These are phyloP conservation scores for Petromus typicus DNA, from an alignment of 2,113 vertebrate species.

Conservation along the genomic window DNA sequence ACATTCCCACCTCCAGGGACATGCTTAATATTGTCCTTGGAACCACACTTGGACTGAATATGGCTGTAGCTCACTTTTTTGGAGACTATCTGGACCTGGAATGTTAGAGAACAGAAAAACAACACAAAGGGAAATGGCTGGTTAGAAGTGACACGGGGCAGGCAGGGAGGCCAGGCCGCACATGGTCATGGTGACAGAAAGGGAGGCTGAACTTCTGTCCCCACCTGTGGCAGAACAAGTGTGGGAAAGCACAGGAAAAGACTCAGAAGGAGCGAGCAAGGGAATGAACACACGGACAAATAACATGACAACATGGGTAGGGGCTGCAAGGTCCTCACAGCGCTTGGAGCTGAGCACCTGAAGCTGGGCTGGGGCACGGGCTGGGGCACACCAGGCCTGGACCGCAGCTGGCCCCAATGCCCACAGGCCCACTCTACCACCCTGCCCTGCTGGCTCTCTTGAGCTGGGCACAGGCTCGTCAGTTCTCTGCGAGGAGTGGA, in stretches of 20 bases:
- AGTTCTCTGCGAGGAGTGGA: not conserved
- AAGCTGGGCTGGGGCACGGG: no score
- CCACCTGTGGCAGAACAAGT: constrained; percentile 59
- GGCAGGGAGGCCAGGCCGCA: constrained; percentile 61
- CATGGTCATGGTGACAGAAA: not conserved
- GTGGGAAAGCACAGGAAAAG: constrained; percentile 37
- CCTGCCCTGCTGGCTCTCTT: constrained; percentile 81
- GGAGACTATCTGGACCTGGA: constrained; percentile 99
- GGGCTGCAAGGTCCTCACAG: not conserved
- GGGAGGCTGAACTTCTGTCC: not conserved
- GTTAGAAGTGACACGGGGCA: constrained; percentile 83
- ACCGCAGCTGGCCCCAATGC: not conserved
- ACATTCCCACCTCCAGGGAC: constrained; percentile 99
- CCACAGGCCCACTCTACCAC: constrained; percentile 37
- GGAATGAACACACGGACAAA: constrained; percentile 21
- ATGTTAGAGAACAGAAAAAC: constrained; percentile 88
- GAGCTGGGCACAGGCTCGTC: not conserved
- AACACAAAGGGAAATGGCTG: constrained; percentile 87
- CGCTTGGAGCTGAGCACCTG: not conserved
- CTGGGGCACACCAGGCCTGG: not conserved
- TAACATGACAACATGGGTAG: constrained; percentile 37
- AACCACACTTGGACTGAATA: constrained; percentile 98
- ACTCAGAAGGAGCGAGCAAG: not conserved
- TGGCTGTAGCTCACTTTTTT: constrained; percentile 99
- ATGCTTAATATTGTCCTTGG: constrained; percentile 99